Base-by-base conservation (phyloP, 2,797 vertebrate species). In the Pangasius sanitwongsei region DNA sequence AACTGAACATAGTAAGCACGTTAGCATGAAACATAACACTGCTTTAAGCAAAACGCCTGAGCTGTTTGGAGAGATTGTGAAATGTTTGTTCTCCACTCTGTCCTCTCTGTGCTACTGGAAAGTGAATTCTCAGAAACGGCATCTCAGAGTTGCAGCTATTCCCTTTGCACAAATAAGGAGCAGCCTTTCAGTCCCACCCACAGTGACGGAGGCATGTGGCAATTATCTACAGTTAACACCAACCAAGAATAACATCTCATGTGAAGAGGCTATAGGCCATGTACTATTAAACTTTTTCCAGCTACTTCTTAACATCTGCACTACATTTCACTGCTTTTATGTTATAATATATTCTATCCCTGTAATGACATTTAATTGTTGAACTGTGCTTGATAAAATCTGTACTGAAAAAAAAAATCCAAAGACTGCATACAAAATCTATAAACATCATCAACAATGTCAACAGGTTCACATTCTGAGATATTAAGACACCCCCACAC, bases 81-180 rank as follows among this genome's bases (percentile, higher is more conserved):
- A 94, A 93, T 92, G 83, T 44, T 85, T 65, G 86, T 57, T 18
- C 72, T 81, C 67, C 72, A 28, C 74, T 90, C 89, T 87, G 77
- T 87, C 85, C 57, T 77, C 80, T 59, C 70, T 77, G 41, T 67
- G 86, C 80, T 92, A 83, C 87, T 89, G 85, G 89, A 91, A 91
- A 89, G 65, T 80, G 89, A 86, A 88, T 90, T 88, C 88, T 86
- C 34, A 89, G 90, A 91, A 89, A 86, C 69, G 65, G 70, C 85
- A 89, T 83, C 88, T 75, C 34, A 61, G 59, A 89, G 87, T 81
- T 63, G 8, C 85, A 87, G 55, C 55, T 72, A 85, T 55, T 88
- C 53, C 48, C 80, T 55, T 23, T 55, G 41, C 61, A 50, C 87
- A 89, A 89, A 70, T 85, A 83, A 87, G 87, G 86, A 88, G 57